Base-by-base conservation (phyloP, 2,888 invertebrate species). In the Dinocampus coccinellae region DNA sequence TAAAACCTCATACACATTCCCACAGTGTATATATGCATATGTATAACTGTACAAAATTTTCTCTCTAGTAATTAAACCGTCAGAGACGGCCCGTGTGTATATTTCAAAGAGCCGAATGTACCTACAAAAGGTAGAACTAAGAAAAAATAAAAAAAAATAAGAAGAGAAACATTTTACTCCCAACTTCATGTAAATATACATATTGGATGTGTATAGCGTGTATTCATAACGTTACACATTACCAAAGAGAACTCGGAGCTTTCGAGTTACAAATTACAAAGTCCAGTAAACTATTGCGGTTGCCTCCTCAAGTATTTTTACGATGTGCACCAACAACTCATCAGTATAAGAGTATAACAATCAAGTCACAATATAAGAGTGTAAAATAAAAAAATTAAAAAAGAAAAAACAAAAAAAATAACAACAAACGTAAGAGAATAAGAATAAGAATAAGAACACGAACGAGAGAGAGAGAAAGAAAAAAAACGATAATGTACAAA, bases 181-280 rank as follows among this genome's bases (percentile, higher is more conserved):
- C 47, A 47, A 47, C 47, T 47, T 47, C 16, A 47, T 47, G 47
- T 47, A 47, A 47, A 47, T 47, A 47, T 47, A 47, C 47, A 47
- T 47, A 65, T 36, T 29, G 61, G 22, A 39, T 58, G n/a, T n/a
- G 64, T 60, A 71, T 80, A 75, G 76, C 81, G 77, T 81, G 78
- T 74, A 70, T 62, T 63, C 69, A 63, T 70, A 69, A 73, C 76
- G 60, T 79, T 79, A 74, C 65, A 70, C 78, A 16, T 47, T 47
- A 16, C 47, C 47, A 47, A 16, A 47, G 47, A 47, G 16, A 61
- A 53, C 68, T 65, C 72, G 68, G 73, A 66, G 69, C 73, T 68
- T 76, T 76, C 76, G 72, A 77, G 79, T 75, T 77, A 76, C 78
- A 80, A 83, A 82, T 82, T 80, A 80, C 78, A 76, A 80, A 76